Percentiles rank a stretch among this genome's conserved stretches.
These are phyloP conservation scores for Allophyes oxyacanthae DNA, from an alignment of 2,888 invertebrate genomes.

Conservation along the genomic window DNA sequence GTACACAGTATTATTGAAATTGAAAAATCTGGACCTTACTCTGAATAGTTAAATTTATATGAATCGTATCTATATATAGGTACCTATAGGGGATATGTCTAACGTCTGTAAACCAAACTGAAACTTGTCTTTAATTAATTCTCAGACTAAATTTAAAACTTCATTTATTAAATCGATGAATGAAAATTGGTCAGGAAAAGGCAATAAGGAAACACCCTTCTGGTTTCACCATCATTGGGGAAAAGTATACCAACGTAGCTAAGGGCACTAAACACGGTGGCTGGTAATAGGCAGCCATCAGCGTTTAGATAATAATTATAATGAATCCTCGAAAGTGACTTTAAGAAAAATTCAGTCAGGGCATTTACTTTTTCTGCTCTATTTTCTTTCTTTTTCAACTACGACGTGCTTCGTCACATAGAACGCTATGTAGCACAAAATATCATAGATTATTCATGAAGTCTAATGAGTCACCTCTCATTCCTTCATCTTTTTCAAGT, in stretches of 20 bases:
- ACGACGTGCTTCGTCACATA: constrained; percentile 1
- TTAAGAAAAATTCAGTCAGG: background rate
- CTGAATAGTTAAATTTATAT: too few species aligned
- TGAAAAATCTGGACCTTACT: too few species aligned
- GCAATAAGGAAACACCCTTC: constrained; percentile 18
- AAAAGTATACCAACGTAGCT: constrained; percentile 7
- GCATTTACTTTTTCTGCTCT: background rate
- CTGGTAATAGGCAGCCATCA: background rate
- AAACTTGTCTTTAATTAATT: too few species aligned
- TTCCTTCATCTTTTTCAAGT: constrained; percentile 15
- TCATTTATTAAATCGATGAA: too few species aligned
- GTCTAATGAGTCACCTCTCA: constrained; percentile 61
- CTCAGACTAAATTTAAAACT: too few species aligned
- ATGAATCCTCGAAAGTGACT: background rate
- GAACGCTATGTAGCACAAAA: constrained; percentile 18
- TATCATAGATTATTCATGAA: constrained; percentile 61
- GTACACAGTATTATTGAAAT: background rate
- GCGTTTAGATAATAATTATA: constrained; percentile 1
- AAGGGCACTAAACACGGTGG: background rate
- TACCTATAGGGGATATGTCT: too few species aligned
- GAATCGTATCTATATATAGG: too few species aligned
- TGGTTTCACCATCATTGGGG: constrained; percentile 2
- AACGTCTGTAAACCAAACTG: too few species aligned
- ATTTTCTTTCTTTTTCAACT: background rate
- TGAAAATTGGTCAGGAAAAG: background rate